These are phyloP conservation scores for Sinella curviseta DNA, from an alignment of 1,140 invertebrate genomes.

Conservation along the genomic window DNA sequence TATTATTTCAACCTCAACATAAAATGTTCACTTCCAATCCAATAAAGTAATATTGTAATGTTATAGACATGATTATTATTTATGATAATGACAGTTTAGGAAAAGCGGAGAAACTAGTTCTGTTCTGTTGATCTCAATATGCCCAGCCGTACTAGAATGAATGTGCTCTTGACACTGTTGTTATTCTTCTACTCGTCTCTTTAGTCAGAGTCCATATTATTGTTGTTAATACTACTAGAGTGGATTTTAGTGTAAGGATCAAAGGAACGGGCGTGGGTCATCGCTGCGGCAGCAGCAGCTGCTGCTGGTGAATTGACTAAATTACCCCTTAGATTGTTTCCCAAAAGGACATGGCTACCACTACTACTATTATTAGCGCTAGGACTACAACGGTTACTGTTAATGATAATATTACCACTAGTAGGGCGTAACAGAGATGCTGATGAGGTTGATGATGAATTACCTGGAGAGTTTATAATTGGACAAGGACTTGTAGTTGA, in stretches of 20 bases:
- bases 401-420: not conserved
- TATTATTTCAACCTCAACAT: not conserved
- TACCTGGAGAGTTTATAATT: constrained; percentile 26
- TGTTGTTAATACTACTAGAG: not conserved
- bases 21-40: not conserved
- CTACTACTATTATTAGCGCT: not conserved
- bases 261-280: not conserved
- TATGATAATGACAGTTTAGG: constrained; percentile 23
- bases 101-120: constrained; percentile 24
- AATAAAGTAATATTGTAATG: not conserved
- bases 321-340: constrained; percentile 19
- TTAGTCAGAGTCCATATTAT: constrained; percentile 16
- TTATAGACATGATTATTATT: constrained; percentile 13
- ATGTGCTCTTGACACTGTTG: not conserved
- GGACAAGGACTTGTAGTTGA: constrained; percentile 20
- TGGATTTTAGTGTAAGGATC: not conserved
- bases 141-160: not conserved
- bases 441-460: constrained; percentile 18
- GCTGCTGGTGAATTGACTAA: constrained; percentile 3
- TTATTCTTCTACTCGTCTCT: not conserved
- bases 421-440: constrained; percentile 4
- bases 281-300: not conserved
- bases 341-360: not conserved
- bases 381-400: not conserved
- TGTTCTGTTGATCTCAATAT: not conserved